These are phyloP conservation scores for Holotrichia oblita DNA, from an alignment of 1,140 invertebrate species.

Conservation along the genomic window DNA sequence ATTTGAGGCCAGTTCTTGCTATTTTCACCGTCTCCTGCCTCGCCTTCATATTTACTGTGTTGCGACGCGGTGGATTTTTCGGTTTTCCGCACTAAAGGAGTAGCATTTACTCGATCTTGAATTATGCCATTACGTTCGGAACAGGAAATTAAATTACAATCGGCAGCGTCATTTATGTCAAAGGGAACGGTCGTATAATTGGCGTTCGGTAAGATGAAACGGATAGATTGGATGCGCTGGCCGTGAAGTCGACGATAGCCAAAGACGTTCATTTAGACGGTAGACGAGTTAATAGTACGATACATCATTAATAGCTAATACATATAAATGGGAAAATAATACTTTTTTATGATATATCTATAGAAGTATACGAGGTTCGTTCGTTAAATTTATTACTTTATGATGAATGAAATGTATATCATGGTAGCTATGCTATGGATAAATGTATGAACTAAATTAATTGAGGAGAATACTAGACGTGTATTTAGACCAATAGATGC, in stretches of 20 bases:
- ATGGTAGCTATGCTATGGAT: too few relatives aligned
- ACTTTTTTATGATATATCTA: too few relatives aligned
- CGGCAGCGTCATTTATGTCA: constrained; percentile 21
- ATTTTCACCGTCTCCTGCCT: constrained; percentile 11
- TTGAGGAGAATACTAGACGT: too few relatives aligned
- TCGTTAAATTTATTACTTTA: too few relatives aligned
- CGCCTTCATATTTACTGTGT: constrained; percentile 17
- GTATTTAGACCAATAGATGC: too few relatives aligned
- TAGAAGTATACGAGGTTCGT: too few relatives aligned
- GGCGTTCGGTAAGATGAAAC: constrained; percentile 27
- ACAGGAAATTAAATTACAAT: constrained; percentile 31
- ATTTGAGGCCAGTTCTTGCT: neutral
- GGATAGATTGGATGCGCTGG: neutral
- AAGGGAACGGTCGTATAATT: constrained; percentile 18
- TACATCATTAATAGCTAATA: neutral
- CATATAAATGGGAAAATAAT: too few relatives aligned
- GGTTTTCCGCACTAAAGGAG: neutral
- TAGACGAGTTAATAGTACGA: neutral
- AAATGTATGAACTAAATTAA: too few relatives aligned
- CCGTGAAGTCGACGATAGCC: constrained; percentile 16
- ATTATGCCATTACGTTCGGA: constrained; percentile 9
- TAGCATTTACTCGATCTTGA: constrained; percentile 13
- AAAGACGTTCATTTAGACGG: constrained; percentile 12
- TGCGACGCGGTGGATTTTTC: neutral
- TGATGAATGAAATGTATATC: too few relatives aligned